Conservation (phyloP, 2,888 invertebrate species). For the Lasioglossum pauxillum region DNA sequence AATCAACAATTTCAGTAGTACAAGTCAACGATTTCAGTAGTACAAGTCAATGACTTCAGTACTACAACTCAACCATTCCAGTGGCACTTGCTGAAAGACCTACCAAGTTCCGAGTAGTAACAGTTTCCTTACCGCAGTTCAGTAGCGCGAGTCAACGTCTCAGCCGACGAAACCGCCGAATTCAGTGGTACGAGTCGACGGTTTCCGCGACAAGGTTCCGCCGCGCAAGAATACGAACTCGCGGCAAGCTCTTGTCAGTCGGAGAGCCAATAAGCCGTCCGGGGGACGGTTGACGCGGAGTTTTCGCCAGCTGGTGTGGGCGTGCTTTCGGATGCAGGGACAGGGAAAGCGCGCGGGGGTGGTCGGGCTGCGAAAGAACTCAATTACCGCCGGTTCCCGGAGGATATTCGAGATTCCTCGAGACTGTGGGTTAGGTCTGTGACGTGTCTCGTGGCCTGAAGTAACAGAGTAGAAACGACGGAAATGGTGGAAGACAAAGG, state of each 20-base stretch:
- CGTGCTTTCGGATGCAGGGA: background rate
- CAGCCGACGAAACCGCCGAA: background rate
- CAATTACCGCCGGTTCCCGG: constrained; percentile 65
- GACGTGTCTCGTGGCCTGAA: constrained; percentile 18
- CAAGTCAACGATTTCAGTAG: background rate
- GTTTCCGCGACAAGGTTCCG: background rate
- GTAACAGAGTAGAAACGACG: constrained; percentile 25
- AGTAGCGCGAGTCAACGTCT: background rate
- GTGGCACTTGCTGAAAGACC: background rate
- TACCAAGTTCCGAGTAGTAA: background rate
- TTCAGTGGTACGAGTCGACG: constrained; percentile 1
- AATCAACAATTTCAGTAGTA: background rate
- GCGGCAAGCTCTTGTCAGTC: background rate
- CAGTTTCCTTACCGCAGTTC: background rate
- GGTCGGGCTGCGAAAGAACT: constrained; percentile 72
- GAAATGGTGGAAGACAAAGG: constrained; percentile 27
- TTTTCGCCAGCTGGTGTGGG: background rate
- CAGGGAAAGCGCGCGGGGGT: constrained; percentile 7
- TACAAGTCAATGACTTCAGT: background rate
- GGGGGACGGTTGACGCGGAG: background rate
- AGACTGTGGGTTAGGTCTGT: constrained; percentile 1
- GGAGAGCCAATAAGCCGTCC: constrained; percentile 4
- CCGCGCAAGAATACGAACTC: background rate
- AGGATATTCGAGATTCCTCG: constrained; percentile 42
- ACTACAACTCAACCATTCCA: background rate